Conservation (phyloP, 2,797 vertebrate species). For the Tenualosa thibaudeaui region DNA sequence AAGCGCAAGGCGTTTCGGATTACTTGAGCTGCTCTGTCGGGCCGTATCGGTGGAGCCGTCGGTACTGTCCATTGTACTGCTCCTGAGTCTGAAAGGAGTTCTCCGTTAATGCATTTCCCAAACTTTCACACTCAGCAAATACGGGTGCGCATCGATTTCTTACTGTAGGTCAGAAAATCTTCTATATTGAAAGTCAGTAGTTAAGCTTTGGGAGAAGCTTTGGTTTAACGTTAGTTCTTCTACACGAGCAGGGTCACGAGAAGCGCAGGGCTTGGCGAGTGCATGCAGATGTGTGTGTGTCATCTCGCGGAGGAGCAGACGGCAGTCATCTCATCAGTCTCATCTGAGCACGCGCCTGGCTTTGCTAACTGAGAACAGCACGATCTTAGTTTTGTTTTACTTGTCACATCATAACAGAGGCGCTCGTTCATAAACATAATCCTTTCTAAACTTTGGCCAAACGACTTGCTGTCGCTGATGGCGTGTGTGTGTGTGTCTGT, state of each 20-base stretch:
- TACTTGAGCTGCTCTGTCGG: neutral
- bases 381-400: neutral
- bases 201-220: neutral
- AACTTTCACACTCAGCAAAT: conserved; percentile 20
- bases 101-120: neutral
- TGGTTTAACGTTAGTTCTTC: neutral
- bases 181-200: neutral
- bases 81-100: neutral
- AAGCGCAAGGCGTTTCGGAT: neutral
- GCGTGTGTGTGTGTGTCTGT: neutral
- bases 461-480: neutral
- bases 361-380: neutral
- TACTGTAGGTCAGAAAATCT: neutral
- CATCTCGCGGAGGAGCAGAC: neutral
- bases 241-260: neutral
- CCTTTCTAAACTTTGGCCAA: neutral
- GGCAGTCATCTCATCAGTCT: neutral
- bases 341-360: neutral
- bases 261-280: neutral
- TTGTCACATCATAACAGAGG: neutral
- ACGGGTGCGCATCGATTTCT: neutral
- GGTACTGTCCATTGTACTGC: neutral
- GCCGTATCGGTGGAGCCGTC: neutral
- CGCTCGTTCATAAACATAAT: neutral
- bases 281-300: neutral